Percentiles rank a stretch among this genome's conserved stretches.
phyloP scores from a whole-genome alignment of 92 coral and sea anemone species.

The Diadumene lineata region DNA sequence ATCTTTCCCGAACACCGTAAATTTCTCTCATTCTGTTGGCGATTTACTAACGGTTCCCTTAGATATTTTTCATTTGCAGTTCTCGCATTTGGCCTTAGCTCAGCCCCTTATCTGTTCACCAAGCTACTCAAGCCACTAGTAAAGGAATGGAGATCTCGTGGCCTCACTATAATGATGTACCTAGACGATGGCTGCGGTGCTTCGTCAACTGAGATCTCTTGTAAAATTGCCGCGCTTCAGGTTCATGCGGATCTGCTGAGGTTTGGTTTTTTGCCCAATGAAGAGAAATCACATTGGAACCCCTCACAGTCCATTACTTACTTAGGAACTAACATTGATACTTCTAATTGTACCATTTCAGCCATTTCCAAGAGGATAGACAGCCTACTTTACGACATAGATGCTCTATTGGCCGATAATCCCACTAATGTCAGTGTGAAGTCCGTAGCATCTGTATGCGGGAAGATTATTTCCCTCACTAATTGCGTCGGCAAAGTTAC shows the following conservation, averaged over 20 bases:
- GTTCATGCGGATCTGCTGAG: slow-evolving; percentile 34
- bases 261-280: slow-evolving; percentile 44
- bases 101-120: slow-evolving; percentile 40
- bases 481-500: too few species aligned
- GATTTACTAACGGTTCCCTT: too few species aligned
- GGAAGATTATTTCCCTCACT: too few species aligned
- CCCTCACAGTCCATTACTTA: too few species aligned
- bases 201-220: not conserved
- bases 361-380: slow-evolving; percentile 25
- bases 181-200: too few species aligned
- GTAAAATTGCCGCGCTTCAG: slow-evolving; percentile 25
- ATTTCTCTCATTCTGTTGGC: too few species aligned
- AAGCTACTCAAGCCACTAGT: too few species aligned
- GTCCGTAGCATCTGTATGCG: too few species aligned
- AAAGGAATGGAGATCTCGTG: slow-evolving; percentile 34
- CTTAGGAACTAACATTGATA: slow-evolving; percentile 27
- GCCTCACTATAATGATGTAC: slow-evolving; percentile 27
- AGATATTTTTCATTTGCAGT: not conserved
- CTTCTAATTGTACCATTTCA: slow-evolving; percentile 9
- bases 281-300: slow-evolving; percentile 42
- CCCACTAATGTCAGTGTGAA: too few species aligned
- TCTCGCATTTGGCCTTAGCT: slow-evolving; percentile 33
- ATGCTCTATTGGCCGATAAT: not conserved
- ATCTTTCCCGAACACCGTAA: too few species aligned
- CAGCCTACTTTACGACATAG: not conserved